Base-by-base conservation (phyloP, 2,113 vertebrate genomes). In the Urocolius indicus region DNA sequence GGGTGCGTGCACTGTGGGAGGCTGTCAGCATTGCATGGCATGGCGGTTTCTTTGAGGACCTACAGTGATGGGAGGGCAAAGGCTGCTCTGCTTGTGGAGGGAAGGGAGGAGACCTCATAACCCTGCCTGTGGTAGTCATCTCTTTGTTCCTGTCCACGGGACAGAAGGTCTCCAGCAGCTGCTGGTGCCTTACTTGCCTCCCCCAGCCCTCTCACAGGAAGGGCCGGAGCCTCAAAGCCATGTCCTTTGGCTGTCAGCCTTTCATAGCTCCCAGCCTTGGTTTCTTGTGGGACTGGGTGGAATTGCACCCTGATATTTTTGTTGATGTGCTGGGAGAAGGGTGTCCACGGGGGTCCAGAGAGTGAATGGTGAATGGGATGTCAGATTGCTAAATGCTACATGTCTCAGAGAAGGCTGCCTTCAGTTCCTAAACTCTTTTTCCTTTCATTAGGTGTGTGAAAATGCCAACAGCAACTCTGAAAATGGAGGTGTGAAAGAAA, bases 201-300 rank as follows among this genome's bases (percentile, higher is more conserved):
- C 9, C 6, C 26, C 15, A 62, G 16, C 6, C 8, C 7, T 83
- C 36, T 29, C 36, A 20, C 16, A 26, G 34, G 5, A 77, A 90
- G 6, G 4, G 0, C 19, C 8, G 2, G 13, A 61, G 26, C 23
- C 24, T 36, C 0, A 0, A 13, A 48, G 11, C 23, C 16, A 0
- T 9, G 29, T 23, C 30, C 51, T 67, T 41, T 59, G 48, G 13
- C 48, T 72, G 81, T 78, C 5, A 11, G 11, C 34, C 15, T 41
- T 18, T 7, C 0, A 0, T 8, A 43, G 20, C 34, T 84, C 26
- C 54, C 52, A 62, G 61, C 6, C 26, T n/a, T 17, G 6, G 1
- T 43, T 82, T 9, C 32, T 14, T 3, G 0, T 7, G 15, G 41
- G 58, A 36, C 12, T 1, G 0, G 41, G 16, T n/a, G 17, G 73